Evolutionary conservation across 2,888 invertebrate genomes (phyloP).

Genomic region (Listrodromus nycthemerus): DNA sequence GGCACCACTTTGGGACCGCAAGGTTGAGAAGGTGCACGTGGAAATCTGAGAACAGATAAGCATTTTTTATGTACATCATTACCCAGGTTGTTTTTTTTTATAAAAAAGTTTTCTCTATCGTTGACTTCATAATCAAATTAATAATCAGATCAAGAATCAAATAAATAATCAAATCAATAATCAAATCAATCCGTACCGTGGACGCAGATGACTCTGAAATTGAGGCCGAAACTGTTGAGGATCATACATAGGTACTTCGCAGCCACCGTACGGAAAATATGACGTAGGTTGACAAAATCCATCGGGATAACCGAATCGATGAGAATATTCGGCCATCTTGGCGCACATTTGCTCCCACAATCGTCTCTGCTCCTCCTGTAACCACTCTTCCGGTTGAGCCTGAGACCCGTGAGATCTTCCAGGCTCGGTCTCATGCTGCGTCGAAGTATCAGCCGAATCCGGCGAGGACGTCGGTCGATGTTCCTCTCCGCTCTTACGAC

Average conservation of each 20-base stretch:
- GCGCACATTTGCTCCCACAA: constrained; percentile 64
- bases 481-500: constrained; percentile 21
- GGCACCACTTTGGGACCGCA: constrained; percentile 41
- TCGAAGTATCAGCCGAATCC: constrained; percentile 37
- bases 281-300: constrained; percentile 28
- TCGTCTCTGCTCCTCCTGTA: constrained; percentile 55
- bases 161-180: background rate
- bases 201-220: constrained; percentile 17
- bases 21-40: constrained; percentile 10
- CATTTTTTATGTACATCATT: background rate
- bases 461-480: background rate
- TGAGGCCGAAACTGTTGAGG: constrained; percentile 50
- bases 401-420: background rate
- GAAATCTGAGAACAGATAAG: constrained; percentile 33
- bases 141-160: background rate
- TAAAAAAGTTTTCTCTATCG: background rate
- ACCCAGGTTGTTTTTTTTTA: background rate
- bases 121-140: background rate
- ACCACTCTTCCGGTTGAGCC: constrained; percentile 51
- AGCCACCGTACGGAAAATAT: constrained; percentile 37
- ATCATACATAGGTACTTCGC: constrained; percentile 66
- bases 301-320: constrained; percentile 49
- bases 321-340: constrained; percentile 64
- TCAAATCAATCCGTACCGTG: constrained; percentile 27
- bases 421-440: constrained; percentile 18